Evolutionary conservation across 2,888 invertebrate species (phyloP).

Genomic region (Clostera curtula): DNA sequence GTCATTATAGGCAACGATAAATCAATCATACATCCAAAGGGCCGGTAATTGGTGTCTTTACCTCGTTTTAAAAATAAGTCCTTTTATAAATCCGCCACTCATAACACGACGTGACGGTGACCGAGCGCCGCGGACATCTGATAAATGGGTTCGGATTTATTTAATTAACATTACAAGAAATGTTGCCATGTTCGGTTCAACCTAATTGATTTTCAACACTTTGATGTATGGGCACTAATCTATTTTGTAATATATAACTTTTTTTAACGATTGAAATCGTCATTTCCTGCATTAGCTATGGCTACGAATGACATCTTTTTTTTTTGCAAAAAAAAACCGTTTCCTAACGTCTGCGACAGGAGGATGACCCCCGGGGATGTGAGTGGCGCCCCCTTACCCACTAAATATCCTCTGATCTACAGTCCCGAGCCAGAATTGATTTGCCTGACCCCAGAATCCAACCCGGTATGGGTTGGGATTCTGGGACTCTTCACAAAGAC

Average conservation of each 20-base stretch:
- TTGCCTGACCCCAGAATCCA: too few species aligned
- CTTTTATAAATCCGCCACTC: constrained; percentile 22
- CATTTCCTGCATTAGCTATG: too few species aligned
- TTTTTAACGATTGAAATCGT: not conserved
- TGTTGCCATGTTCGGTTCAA: constrained; percentile 15
- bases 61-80: constrained; percentile 12
- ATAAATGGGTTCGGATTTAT: constrained; percentile 35
- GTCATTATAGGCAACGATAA: not conserved
- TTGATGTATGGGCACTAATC: constrained; percentile 20
- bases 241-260: constrained; percentile 11
- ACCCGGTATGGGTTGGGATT: too few species aligned
- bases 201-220: constrained; percentile 23
- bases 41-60: constrained; percentile 1
- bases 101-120: constrained; percentile 45
- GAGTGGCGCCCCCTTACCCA: too few species aligned
- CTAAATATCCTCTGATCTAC: too few species aligned
- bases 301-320: too few species aligned
- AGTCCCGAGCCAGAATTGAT: too few species aligned
- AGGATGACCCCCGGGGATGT: too few species aligned
- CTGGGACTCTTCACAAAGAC: too few species aligned
- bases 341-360: too few species aligned
- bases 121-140: constrained; percentile 35
- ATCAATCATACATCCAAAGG: not conserved
- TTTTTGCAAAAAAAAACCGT: too few species aligned
- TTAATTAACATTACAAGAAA: constrained; percentile 31